Evolutionary conservation across 2,797 vertebrate species (phyloP).

Genomic region (Falco peregrinus): DNA sequence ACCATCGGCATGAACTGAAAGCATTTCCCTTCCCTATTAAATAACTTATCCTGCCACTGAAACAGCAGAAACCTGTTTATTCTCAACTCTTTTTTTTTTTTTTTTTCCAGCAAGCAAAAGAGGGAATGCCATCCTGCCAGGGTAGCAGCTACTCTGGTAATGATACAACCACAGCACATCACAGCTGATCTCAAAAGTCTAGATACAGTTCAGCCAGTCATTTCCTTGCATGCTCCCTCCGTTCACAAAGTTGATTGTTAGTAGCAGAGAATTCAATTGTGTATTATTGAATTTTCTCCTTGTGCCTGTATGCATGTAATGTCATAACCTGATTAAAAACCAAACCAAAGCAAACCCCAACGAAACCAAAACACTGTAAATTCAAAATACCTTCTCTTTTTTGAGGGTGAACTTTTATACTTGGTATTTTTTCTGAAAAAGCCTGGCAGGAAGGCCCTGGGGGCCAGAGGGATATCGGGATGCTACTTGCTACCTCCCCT

Average conservation of each 20-base stretch:
- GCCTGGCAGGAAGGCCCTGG: background rate
- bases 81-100: background rate
- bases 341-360: accelerated
- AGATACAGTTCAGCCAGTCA: background rate
- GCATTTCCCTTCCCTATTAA: background rate
- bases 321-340: background rate
- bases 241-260: background rate
- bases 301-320: background rate
- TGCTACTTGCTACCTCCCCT: background rate
- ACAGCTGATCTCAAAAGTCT: background rate
- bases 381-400: background rate
- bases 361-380: background rate
- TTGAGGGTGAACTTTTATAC: no score
- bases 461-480: no score
- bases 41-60: background rate
- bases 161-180: background rate
- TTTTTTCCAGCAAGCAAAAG: background rate
- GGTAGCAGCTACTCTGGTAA: background rate
- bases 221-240: background rate
- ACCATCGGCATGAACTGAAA: background rate
- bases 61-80: background rate
- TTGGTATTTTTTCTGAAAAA: background rate
- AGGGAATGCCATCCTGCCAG: background rate
- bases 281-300: background rate
- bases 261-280: background rate